phyloP scores from a whole-genome alignment of 2,888 invertebrate species.

The Blera fallax region DNA sequence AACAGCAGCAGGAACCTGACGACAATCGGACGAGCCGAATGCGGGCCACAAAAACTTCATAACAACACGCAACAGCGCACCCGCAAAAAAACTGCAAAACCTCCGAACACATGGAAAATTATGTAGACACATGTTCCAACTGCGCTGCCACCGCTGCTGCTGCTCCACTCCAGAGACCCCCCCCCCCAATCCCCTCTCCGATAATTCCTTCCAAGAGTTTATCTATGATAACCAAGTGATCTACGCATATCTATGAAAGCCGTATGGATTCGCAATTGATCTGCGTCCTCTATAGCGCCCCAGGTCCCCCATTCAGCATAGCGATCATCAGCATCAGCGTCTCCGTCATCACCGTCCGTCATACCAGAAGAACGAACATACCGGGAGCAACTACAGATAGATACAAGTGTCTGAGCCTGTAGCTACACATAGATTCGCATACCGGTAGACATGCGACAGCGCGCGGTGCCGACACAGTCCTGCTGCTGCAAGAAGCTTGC shows the following conservation, averaged over 20 bases:
- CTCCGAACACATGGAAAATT: slow-evolving; percentile 71
- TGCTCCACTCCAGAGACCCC: slow-evolving; percentile 11
- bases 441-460: slow-evolving; percentile 66
- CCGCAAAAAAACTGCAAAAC: slow-evolving; percentile 51
- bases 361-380: slow-evolving; percentile 62
- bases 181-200: background rate
- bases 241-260: slow-evolving; percentile 43
- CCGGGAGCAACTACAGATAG: slow-evolving; percentile 72
- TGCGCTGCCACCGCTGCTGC: slow-evolving; percentile 45
- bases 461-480: slow-evolving; percentile 70
- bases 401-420: slow-evolving; percentile 74
- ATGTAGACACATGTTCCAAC: slow-evolving; percentile 71
- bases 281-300: slow-evolving; percentile 22
- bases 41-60: slow-evolving; percentile 56
- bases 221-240: slow-evolving; percentile 61
- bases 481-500: slow-evolving; percentile 67
- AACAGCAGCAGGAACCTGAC: slow-evolving; percentile 52
- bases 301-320: slow-evolving; percentile 21
- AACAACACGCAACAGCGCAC: slow-evolving; percentile 64
- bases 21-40: slow-evolving; percentile 69
- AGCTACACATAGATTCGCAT: slow-evolving; percentile 67
- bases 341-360: slow-evolving; percentile 62
- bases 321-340: slow-evolving; percentile 55
- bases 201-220: slow-evolving; percentile 31
- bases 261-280: slow-evolving; percentile 67